Percentiles rank a stretch among this genome's conserved stretches.
phyloP scores from a whole-genome alignment of 2,888 invertebrate species.

The Amphipyra berbera region DNA sequence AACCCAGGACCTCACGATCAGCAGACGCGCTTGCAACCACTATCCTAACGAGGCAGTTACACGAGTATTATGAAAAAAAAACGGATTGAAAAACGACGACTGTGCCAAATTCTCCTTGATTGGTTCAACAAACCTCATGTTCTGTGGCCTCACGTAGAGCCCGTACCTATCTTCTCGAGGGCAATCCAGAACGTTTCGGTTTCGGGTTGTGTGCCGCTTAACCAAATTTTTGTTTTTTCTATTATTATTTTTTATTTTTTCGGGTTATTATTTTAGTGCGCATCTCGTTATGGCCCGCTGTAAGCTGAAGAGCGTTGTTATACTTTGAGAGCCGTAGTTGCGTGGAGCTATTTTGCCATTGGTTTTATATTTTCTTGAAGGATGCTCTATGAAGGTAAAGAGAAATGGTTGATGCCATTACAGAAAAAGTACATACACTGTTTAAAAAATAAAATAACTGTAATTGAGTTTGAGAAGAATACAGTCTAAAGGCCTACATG shows the following conservation, averaged over 20 bases:
- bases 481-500: too few species aligned
- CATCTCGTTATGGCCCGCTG: slow-evolving; percentile 72
- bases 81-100: too few species aligned
- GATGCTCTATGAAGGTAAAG: slow-evolving; percentile 3
- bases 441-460: too few species aligned
- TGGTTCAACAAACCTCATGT: slow-evolving; percentile 39
- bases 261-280: slow-evolving; percentile 80
- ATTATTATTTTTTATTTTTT: slow-evolving; percentile 68
- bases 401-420: neutral
- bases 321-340: slow-evolving; percentile 62
- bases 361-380: slow-evolving; percentile 16
- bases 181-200: slow-evolving; percentile 85
- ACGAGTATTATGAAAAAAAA: too few species aligned
- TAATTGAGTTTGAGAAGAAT: too few species aligned
- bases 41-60: too few species aligned
- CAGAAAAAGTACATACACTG: too few species aligned
- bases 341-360: slow-evolving; percentile 57
- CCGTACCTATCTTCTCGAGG: slow-evolving; percentile 81
- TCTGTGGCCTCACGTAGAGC: slow-evolving; percentile 68
- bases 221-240: slow-evolving; percentile 75
- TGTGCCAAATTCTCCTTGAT: neutral
- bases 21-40: too few species aligned
- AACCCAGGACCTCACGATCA: too few species aligned
- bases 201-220: slow-evolving; percentile 84
- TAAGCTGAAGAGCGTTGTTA: slow-evolving; percentile 68